These are phyloP conservation scores for Allygus modestus DNA, from an alignment of 2,888 invertebrate species.

Conservation along the genomic window DNA sequence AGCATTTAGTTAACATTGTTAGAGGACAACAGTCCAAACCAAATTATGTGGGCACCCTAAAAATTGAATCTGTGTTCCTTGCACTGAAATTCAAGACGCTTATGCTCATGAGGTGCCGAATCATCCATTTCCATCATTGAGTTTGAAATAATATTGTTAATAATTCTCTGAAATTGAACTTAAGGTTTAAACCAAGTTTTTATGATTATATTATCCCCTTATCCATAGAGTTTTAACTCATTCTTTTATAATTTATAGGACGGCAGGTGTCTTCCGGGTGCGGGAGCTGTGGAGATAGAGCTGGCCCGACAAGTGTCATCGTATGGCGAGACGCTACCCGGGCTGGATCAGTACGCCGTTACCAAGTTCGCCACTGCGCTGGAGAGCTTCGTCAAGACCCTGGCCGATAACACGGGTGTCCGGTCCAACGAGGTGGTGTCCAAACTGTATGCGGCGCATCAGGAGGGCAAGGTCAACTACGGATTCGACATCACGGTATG, in stretches of 20 bases:
- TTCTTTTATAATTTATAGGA: slow-evolving; percentile 74
- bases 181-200: too few relatives aligned
- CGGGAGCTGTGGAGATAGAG: slow-evolving; percentile 97
- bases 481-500: slow-evolving; percentile 93
- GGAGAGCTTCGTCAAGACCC: slow-evolving; percentile 92
- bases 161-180: too few relatives aligned
- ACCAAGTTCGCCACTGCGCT: slow-evolving; percentile 94
- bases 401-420: slow-evolving; percentile 96
- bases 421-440: slow-evolving; percentile 92
- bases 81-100: too few relatives aligned
- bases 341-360: slow-evolving; percentile 97
- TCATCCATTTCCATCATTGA: too few relatives aligned
- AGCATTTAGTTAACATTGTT: too few relatives aligned
- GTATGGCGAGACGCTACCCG: slow-evolving; percentile 94
- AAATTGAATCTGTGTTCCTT: too few relatives aligned
- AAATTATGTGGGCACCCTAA: too few relatives aligned
- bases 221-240: too few relatives aligned
- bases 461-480: slow-evolving; percentile 86
- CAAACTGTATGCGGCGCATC: slow-evolving; percentile 95
- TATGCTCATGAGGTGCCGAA: too few relatives aligned
- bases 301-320: slow-evolving; percentile 89
- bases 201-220: too few relatives aligned
- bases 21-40: too few relatives aligned
- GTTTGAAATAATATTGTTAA: too few relatives aligned
- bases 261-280: slow-evolving; percentile 89